Conservation (phyloP, 2,888 invertebrate genomes). For the Cosmopolites sordidus region DNA sequence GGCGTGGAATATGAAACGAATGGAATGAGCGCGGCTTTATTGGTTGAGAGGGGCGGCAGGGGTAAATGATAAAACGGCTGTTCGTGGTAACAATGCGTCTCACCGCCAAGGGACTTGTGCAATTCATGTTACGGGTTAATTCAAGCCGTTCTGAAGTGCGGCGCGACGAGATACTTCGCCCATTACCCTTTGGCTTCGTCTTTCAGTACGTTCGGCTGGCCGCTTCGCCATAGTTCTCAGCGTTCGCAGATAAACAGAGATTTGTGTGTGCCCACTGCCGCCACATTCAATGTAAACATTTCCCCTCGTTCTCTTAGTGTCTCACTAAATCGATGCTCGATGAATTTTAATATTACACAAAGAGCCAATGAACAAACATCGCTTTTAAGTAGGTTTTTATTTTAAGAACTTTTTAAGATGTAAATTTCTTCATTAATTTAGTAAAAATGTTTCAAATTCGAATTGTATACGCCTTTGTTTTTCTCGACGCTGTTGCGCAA, state of each 20-base stretch:
- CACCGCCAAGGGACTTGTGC: constrained; percentile 43
- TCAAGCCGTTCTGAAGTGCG: constrained; percentile 30
- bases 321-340: not conserved
- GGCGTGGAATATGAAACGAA: constrained; percentile 48
- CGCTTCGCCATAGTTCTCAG: not conserved
- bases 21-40: constrained; percentile 48
- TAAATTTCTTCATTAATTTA: no score
- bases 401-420: no score
- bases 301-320: not conserved
- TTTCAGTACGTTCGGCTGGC: constrained; percentile 1
- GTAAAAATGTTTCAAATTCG: no score
- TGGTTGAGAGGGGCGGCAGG: constrained; percentile 38
- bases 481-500: no score
- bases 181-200: constrained; percentile 21
- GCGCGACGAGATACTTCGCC: constrained; percentile 21
- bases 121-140: constrained; percentile 44
- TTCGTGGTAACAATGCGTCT: constrained; percentile 46
- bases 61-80: constrained; percentile 47
- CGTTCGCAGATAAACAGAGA: not conserved
- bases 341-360: not conserved
- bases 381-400: no score
- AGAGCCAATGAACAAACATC: no score
- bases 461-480: no score
- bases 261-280: not conserved
- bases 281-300: not conserved